A percentile compares a stretch with the other conserved stretches of the same genome.
phyloP scores from a whole-genome alignment of 2,888 invertebrate genomes.

The Volucella inflata region DNA sequence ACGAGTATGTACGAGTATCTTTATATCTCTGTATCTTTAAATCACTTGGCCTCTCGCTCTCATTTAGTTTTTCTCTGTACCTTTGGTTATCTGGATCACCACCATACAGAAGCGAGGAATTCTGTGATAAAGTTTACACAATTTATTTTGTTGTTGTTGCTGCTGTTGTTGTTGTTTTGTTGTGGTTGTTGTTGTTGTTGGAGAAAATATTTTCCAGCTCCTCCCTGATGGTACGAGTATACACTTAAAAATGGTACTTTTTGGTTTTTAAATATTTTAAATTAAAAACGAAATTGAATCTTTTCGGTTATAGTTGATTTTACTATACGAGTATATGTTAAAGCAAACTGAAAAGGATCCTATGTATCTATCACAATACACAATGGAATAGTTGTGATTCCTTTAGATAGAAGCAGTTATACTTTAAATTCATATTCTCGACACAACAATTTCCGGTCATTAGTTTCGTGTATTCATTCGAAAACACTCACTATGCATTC shows the following conservation, averaged over 20 bases:
- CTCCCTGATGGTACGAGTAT: conserved; percentile 38
- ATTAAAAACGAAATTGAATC: too few species aligned
- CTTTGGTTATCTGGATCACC: conserved; percentile 68
- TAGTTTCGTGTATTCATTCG: conserved; percentile 9
- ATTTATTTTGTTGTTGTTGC: conserved; percentile 16
- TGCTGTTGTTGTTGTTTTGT: conserved; percentile 47
- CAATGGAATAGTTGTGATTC: too few species aligned
- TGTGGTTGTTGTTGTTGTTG: conserved; percentile 49
- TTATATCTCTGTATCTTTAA: neutral
- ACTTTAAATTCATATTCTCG: too few species aligned
- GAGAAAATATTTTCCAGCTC: conserved; percentile 50
- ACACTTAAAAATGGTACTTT: conserved; percentile 1
- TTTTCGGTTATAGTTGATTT: too few species aligned
- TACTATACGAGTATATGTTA: too few species aligned
- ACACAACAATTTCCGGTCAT: conserved; percentile 40
- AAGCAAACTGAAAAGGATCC: neutral
- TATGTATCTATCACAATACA: too few species aligned
- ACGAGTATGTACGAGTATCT: neutral
- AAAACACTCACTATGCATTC: neutral
- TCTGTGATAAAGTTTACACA: conserved; percentile 66
- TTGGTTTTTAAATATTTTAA: neutral
- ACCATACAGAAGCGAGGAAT: conserved; percentile 58
- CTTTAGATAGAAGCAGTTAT: too few species aligned
- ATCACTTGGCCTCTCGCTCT: neutral
- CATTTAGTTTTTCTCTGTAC: conserved; percentile 11